Percentiles rank a stretch among this genome's conserved stretches.
Conservation (phyloP, 2,113 vertebrate species). For the Phoxinus phoxinus region DNA sequence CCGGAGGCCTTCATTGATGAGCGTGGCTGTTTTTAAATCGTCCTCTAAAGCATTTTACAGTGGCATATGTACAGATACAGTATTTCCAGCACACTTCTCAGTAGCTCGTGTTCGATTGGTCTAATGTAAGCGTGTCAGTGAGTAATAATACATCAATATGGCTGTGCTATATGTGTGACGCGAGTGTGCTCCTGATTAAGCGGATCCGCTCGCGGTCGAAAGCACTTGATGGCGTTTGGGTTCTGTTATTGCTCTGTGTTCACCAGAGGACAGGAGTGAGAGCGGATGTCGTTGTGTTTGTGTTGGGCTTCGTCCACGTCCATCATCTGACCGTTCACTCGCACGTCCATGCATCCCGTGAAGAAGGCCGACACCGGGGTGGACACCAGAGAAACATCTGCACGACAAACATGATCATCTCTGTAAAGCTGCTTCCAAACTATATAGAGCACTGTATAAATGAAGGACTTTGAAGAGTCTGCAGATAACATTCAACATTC, state of each 20-base stretch:
- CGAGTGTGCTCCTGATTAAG: slow-evolving; percentile 19
- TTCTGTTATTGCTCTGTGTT: slow-evolving; percentile 63
- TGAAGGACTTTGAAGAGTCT: no score
- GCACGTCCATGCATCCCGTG: slow-evolving; percentile 90
- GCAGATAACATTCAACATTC: background rate
- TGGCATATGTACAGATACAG: slow-evolving; percentile 79
- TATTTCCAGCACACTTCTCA: slow-evolving; percentile 79
- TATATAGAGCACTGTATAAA: no score
- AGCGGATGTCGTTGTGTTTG: slow-evolving; percentile 92
- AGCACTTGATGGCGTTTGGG: slow-evolving; percentile 16
- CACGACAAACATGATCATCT: background rate
- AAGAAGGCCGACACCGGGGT: slow-evolving; percentile 88
- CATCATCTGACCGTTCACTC: slow-evolving; percentile 75
- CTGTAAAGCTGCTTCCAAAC: no score
- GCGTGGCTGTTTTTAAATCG: slow-evolving; percentile 20
- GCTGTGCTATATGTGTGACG: slow-evolving; percentile 15
- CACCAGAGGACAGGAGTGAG: slow-evolving; percentile 91
- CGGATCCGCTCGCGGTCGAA: slow-evolving; percentile 31
- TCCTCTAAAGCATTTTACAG: slow-evolving; percentile 76
- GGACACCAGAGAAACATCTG: slow-evolving; percentile 90
- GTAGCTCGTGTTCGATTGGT: slow-evolving; percentile 73
- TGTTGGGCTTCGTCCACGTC: slow-evolving; percentile 89
- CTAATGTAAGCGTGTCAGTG: slow-evolving; percentile 44
- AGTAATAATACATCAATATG: slow-evolving; percentile 11
- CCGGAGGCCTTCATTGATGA: slow-evolving; percentile 21